Evolutionary conservation across 2,113 vertebrate genomes (phyloP).

Genomic region (Anarrhichthys ocellatus): DNA sequence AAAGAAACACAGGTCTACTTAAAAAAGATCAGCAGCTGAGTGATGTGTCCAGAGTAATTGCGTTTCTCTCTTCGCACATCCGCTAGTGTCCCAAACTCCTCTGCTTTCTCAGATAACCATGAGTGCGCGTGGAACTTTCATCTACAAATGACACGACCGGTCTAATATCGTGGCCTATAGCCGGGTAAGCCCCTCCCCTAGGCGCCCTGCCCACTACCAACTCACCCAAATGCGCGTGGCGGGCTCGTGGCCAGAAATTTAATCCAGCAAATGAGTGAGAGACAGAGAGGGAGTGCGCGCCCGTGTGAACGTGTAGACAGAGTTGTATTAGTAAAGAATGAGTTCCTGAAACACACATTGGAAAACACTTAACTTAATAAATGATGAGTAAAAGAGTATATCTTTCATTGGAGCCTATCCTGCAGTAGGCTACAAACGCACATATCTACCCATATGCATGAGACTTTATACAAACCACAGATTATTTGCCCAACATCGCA

Average conservation of each 20-base stretch:
- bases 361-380: not conserved
- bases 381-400: not conserved
- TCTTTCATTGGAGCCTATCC: not conserved
- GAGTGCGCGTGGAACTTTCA: slow-evolving; percentile 64
- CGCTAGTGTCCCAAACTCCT: slow-evolving; percentile 41
- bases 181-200: slow-evolving; percentile 75
- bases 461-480: not conserved
- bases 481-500: not conserved
- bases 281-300: not conserved
- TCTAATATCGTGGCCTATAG: slow-evolving; percentile 63
- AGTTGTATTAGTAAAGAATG: slow-evolving; percentile 7
- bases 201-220: slow-evolving; percentile 70
- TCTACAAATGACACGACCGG: slow-evolving; percentile 67
- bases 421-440: not conserved
- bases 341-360: not conserved
- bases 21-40: slow-evolving; percentile 23
- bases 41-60: slow-evolving; percentile 33
- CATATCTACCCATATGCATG: not conserved
- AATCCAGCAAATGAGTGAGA: slow-evolving; percentile 21
- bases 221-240: slow-evolving; percentile 81
- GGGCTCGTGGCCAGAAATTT: slow-evolving; percentile 82
- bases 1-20: not conserved
- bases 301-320: not conserved
- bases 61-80: slow-evolving; percentile 43
- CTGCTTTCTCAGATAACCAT: slow-evolving; percentile 69